Evolutionary conservation across 2,888 invertebrate genomes (phyloP), one percentile per base, ranked within the genome.

Genomic region (Calameuta filiformis): DNA sequence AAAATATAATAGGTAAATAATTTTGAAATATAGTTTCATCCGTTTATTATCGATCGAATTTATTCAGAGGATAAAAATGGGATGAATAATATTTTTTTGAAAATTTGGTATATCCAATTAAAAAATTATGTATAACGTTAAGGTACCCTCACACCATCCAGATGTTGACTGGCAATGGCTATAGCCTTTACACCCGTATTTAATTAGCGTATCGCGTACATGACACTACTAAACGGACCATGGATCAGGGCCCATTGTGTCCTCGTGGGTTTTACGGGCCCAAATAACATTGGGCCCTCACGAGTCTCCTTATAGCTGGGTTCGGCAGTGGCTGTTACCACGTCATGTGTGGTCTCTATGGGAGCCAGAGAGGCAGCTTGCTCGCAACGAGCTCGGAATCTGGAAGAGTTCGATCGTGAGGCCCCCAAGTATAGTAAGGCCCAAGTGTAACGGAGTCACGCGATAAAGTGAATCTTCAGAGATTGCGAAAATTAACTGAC

Each of bases 301-400:
- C 69, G 69, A 30, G 31, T 69, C 69, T 69, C 9, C 40, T 40
- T 40, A 15, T 15, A 23, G 40, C 56, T 33, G 68, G 35, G 31
- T 30, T 69, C 33, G 69, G 69, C 30, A 69, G 11, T 68, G 11
- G 34, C n/a, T 73, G 74, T 9, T 40, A 68, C 34, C 71, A 30
- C 77, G 35, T 33, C 75, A 77, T 77, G 77, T 77, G 77, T 77
- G 77, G 77, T 77, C 76, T 56, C 74, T 77, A 35, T 33, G 37
- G 40, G 33, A 69, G 75, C 33, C 40, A 31, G 34, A 30, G 69
- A 12, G 71, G 12, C 30, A 33, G 69, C 33, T 33, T 33, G 30
- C 30, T 69, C 69, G 69, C 33, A 31, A 33, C 31, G 69, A 69
- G 69, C 30, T 69, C 33, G 31, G 75, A 75, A 75, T 77, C 30